Base-by-base conservation (phyloP, 2,888 invertebrate genomes). In the Cremastobaeus sp. region DNA sequence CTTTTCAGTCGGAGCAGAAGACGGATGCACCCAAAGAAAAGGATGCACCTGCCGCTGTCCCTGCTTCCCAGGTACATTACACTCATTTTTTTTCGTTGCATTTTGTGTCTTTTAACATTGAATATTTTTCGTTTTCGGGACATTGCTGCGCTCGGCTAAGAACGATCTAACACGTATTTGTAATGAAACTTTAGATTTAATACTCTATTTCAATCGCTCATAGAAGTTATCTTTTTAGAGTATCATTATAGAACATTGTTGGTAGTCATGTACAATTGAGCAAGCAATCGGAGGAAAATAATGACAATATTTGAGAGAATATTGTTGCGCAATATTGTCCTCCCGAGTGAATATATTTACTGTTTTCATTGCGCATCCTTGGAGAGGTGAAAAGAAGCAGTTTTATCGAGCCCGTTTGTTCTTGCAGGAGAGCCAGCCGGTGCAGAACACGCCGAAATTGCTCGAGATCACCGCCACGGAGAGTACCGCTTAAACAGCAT, bases 401-500 rank as follows among this genome's bases (percentile, higher is more conserved):
- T 5, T 3, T 5, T 8, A 25, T 25, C 8, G 17, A 30, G 8
- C 5, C 6, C 1, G 1, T n/a, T 45, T 41, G 11, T 17, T 41
- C 39, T 35, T 68, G 1, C 87, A 90, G 90, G 90, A 90, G 76
- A 89, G 88, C 84, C 90, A 91, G 85, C 89, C 90, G 82, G 90
- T 90, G 88, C 90, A 90, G 87, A 90, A 90, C 84, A 90, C 90
- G 83, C 39, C 34, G 8, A 68, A 68, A 21, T 11, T 47, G 20
- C 47, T 41, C 30, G 68, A 59, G 43, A 35, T 43, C 1, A 89
- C 90, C 80, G 89, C 90, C 81, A 89, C 90, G 74, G 91, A 91
- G 86, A 91, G 90, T 89, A 90, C 89, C 87, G 91, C 91, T 89
- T 91, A 90, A 84, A 77, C 79, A 78, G 68, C 76, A 66, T 57